A percentile compares a stretch with the other conserved stretches of the same genome.
phyloP scores from a whole-genome alignment of 1,140 invertebrate species.

The Drosophila lini region DNA sequence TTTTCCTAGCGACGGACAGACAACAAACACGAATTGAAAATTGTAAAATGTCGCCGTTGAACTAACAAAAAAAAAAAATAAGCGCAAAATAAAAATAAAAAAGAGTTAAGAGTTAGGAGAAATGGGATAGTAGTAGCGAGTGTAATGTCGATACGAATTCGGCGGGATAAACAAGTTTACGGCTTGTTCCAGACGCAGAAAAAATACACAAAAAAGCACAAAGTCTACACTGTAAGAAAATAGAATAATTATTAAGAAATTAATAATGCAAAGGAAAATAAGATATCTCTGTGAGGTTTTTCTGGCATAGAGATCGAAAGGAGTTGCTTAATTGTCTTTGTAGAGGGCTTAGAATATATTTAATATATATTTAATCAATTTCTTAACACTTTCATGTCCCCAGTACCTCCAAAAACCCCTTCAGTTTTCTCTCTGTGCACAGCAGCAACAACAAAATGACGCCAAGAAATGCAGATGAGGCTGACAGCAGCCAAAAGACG shows the following conservation, averaged over 20 bases:
- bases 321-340: background rate
- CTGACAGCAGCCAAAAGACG: conserved; percentile 61
- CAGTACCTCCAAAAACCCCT: background rate
- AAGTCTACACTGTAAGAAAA: background rate
- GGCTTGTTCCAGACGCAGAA: conserved; percentile 56
- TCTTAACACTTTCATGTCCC: background rate
- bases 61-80: conserved; percentile 20
- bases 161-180: conserved; percentile 73
- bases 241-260: background rate
- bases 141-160: conserved; percentile 68
- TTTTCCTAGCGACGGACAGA: conserved; percentile 43
- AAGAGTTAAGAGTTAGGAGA: conserved; percentile 17
- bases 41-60: conserved; percentile 75
- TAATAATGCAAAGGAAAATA: background rate
- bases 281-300: background rate
- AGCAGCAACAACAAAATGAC: conserved; percentile 44
- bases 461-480: conserved; percentile 80
- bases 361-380: background rate
- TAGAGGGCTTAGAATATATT: too few relatives aligned
- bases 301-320: background rate
- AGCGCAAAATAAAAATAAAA: background rate
- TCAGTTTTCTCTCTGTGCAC: conserved; percentile 5
- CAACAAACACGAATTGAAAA: conserved; percentile 74
- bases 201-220: conserved; percentile 14
- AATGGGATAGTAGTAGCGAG: conserved; percentile 31